Percentiles rank a stretch among this genome's conserved stretches.
These are phyloP conservation scores for Miniopterus natalensis DNA, from an alignment of 2,113 vertebrate species.

Conservation along the genomic window DNA sequence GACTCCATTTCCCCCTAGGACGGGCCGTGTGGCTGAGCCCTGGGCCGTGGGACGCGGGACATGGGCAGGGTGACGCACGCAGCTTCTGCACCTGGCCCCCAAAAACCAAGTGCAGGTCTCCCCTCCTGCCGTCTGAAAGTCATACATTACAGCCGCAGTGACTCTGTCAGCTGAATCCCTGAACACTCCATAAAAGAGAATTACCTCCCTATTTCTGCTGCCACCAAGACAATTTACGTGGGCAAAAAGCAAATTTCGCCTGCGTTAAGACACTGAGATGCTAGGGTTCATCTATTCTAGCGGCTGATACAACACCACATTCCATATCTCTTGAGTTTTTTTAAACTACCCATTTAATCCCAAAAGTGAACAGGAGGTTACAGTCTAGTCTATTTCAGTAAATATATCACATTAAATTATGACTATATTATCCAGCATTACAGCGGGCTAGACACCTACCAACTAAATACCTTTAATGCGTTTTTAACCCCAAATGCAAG, in stretches of 20 bases:
- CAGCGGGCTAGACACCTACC: neutral
- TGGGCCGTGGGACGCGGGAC: too few relatives aligned
- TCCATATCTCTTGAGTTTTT: neutral
- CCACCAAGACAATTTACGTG: neutral
- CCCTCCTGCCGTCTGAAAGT: neutral
- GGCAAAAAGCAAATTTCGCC: neutral
- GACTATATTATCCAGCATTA: neutral
- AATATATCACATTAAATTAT: neutral
- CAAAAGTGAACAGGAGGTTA: neutral
- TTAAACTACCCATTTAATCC: neutral
- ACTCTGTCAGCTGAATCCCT: neutral
- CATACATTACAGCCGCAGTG: neutral
- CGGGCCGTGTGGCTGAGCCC: neutral
- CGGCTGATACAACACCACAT: neutral
- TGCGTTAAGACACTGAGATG: neutral
- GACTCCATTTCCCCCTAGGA: too few relatives aligned
- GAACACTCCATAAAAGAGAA: neutral
- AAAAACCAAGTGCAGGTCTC: too few relatives aligned
- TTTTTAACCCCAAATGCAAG: neutral
- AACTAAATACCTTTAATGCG: neutral
- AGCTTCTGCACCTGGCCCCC: neutral
- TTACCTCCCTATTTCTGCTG: neutral
- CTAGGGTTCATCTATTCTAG: neutral
- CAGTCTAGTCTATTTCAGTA: neutral
- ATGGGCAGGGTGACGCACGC: accelerated